A percentile compares a stretch with the other conserved stretches of the same genome.
Evolutionary conservation across 1,140 invertebrate genomes (phyloP).

Genomic region (Conus ventricosus): DNA sequence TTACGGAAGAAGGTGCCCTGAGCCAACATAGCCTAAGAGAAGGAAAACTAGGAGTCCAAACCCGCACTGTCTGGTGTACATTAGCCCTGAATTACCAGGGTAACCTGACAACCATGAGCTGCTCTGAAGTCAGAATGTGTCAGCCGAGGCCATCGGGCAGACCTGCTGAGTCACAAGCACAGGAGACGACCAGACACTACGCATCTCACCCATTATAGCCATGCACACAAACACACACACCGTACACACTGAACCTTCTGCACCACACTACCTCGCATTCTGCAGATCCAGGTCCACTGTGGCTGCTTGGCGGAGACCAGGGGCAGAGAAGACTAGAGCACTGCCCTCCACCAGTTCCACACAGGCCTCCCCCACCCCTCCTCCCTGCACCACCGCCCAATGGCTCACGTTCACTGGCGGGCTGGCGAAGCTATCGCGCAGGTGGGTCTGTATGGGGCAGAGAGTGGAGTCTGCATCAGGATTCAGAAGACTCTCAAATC

Average conservation of each 20-base stretch:
- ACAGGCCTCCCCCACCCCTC: conserved; percentile 63
- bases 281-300: conserved; percentile 72
- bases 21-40: too few relatives aligned
- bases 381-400: conserved; percentile 71
- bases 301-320: conserved; percentile 65
- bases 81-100: too few relatives aligned
- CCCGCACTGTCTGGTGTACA: too few relatives aligned
- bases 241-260: not conserved
- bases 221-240: not conserved
- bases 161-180: too few relatives aligned
- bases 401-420: conserved; percentile 57
- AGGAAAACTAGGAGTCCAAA: too few relatives aligned
- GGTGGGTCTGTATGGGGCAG: conserved; percentile 57
- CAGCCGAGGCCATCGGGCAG: too few relatives aligned
- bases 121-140: too few relatives aligned
- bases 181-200: too few relatives aligned
- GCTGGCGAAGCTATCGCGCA: conserved; percentile 71
- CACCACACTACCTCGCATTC: conserved; percentile 65
- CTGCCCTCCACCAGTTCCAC: conserved; percentile 64
- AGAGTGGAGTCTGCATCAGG: not conserved
- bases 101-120: too few relatives aligned
- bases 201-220: not conserved
- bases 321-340: conserved; percentile 69
- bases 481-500: too few relatives aligned
- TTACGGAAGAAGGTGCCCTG: too few relatives aligned